Evolutionary conservation across 2,888 invertebrate genomes (phyloP).

Genomic region (Thyatira batis): DNA sequence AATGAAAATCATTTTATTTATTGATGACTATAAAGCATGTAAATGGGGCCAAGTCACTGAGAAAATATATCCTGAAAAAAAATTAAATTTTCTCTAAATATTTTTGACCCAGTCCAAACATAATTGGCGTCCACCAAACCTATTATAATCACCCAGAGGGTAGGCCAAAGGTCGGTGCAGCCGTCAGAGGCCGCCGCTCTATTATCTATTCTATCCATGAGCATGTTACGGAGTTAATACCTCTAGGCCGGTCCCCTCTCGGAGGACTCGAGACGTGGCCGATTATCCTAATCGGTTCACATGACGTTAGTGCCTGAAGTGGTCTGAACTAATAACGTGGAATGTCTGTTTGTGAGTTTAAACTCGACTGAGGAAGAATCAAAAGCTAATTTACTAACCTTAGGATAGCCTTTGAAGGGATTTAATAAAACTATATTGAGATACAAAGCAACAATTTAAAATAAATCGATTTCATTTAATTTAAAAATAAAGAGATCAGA

Average conservation of each 20-base stretch:
- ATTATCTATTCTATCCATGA: conserved; percentile 40
- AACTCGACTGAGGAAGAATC: not conserved
- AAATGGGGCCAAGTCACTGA: no score
- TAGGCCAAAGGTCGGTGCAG: not conserved
- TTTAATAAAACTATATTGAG: no score
- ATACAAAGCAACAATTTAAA: no score
- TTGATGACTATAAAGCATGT: no score
- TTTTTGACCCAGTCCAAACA: no score
- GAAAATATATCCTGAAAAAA: no score
- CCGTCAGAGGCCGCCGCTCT: not conserved
- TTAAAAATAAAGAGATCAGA: no score
- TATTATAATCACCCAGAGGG: not conserved
- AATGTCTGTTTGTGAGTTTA: not conserved
- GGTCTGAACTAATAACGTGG: not conserved
- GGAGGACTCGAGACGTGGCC: conserved; percentile 40
- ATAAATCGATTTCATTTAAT: no score
- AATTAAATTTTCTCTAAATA: no score
- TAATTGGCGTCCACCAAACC: not conserved
- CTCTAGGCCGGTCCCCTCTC: conserved; percentile 29
- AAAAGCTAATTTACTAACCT: no score
- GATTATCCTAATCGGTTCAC: conserved; percentile 41
- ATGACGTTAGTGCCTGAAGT: conserved; percentile 1
- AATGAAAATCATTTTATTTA: no score
- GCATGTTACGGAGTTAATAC: conserved; percentile 44
- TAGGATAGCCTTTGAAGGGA: no score